phyloP scores from a whole-genome alignment of 2,113 vertebrate species.

The Thamnophis sirtalis region DNA sequence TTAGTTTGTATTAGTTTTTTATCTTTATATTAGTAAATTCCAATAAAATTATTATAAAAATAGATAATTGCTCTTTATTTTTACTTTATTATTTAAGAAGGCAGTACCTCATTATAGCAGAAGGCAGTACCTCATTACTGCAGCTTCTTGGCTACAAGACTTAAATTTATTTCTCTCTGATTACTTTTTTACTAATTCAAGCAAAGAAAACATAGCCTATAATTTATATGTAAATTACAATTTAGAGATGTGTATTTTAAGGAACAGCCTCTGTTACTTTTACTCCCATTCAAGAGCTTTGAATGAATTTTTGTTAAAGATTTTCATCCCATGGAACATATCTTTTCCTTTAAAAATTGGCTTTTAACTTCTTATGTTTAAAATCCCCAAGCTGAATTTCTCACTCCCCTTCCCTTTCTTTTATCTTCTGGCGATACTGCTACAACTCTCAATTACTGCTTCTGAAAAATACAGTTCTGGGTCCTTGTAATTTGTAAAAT shows the following conservation, averaged over 20 bases:
- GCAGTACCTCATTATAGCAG: neutral
- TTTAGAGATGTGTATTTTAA: neutral
- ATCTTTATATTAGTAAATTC: neutral
- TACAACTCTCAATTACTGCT: neutral
- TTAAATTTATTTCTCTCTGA: constrained; percentile 12
- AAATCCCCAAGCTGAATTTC: too few species aligned
- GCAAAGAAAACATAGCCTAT: neutral
- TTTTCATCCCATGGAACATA: neutral
- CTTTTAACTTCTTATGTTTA: neutral
- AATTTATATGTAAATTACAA: constrained; percentile 20
- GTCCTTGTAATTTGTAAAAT: neutral
- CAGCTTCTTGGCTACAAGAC: neutral
- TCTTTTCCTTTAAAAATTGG: neutral
- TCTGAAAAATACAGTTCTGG: neutral
- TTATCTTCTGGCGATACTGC: neutral
- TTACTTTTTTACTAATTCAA: constrained; percentile 22
- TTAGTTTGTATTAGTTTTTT: neutral
- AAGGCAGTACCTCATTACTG: neutral
- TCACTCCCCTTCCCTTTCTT: neutral
- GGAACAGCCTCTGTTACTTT: neutral
- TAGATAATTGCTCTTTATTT: neutral
- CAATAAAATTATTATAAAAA: neutral
- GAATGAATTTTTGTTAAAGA: neutral
- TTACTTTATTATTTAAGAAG: neutral
- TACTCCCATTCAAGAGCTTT: neutral